These are phyloP conservation scores for Pseudorectes ferrugineus DNA, from an alignment of 2,113 vertebrate species.

Conservation along the genomic window DNA sequence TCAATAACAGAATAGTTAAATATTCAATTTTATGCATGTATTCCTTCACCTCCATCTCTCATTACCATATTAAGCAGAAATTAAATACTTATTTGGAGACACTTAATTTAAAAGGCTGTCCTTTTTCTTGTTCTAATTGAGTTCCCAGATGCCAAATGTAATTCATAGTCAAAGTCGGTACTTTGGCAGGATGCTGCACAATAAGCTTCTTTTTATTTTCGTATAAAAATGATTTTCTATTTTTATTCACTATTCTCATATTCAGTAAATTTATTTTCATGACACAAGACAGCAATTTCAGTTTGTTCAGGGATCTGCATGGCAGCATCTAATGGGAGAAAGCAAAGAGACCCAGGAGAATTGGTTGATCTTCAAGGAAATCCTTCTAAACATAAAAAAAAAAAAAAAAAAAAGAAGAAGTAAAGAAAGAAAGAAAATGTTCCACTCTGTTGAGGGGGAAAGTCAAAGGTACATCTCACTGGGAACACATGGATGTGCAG, in stretches of 20 bases:
- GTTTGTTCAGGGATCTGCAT: background rate
- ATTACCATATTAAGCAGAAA: conserved; percentile 6
- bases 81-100: background rate
- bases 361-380: background rate
- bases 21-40: background rate
- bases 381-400: background rate
- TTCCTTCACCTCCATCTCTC: background rate
- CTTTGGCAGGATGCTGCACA: background rate
- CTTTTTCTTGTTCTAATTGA: conserved; percentile 1
- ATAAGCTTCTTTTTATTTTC: background rate
- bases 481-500: background rate
- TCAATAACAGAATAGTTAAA: background rate
- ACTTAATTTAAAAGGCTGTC: background rate
- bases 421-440: too few species aligned
- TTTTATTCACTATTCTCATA: background rate
- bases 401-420: too few species aligned
- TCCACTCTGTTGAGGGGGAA: rapidly evolving
- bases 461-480: background rate
- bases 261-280: background rate
- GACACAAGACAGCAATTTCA: background rate
- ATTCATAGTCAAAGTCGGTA: background rate
- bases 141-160: background rate
- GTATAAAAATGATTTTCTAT: background rate
- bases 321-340: background rate
- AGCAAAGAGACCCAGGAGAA: background rate